These are phyloP conservation scores for Timema cristinae DNA, from an alignment of 2,888 invertebrate species.

Conservation along the genomic window DNA sequence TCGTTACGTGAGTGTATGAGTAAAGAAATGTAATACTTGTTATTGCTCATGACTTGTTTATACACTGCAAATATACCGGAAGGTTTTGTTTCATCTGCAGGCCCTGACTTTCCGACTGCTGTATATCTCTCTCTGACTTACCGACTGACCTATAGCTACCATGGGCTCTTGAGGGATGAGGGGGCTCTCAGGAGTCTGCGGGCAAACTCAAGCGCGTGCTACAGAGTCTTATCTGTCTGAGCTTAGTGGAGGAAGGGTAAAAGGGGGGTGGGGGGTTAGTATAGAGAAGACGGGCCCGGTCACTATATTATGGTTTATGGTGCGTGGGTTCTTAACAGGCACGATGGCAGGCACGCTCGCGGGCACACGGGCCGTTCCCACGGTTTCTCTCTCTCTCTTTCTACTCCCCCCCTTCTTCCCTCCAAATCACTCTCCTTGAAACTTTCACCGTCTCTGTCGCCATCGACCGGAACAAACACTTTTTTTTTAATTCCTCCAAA, in stretches of 20 bases:
- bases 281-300: not conserved
- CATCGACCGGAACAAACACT: not conserved
- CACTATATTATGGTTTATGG: not conserved
- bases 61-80: no score
- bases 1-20: no score
- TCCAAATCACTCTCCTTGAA: not conserved
- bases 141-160: no score
- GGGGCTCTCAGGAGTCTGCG: no score
- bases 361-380: conserved; percentile 5
- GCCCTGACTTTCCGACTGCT: no score
- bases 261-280: not conserved
- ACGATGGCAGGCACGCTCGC: conserved; percentile 3
- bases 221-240: no score
- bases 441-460: not conserved
- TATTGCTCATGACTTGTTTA: no score
- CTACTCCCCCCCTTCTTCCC: not conserved
- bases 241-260: not conserved
- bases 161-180: no score
- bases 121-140: no score
- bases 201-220: no score
- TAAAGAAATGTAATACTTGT: no score
- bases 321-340: conserved; percentile 5
- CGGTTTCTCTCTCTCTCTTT: not conserved
- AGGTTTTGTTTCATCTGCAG: no score
- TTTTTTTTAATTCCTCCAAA: not conserved